Percentiles rank a stretch among this genome's conserved stretches.
Evolutionary conservation across 2,888 invertebrate genomes (phyloP).

Genomic region (Cantharis rustica): DNA sequence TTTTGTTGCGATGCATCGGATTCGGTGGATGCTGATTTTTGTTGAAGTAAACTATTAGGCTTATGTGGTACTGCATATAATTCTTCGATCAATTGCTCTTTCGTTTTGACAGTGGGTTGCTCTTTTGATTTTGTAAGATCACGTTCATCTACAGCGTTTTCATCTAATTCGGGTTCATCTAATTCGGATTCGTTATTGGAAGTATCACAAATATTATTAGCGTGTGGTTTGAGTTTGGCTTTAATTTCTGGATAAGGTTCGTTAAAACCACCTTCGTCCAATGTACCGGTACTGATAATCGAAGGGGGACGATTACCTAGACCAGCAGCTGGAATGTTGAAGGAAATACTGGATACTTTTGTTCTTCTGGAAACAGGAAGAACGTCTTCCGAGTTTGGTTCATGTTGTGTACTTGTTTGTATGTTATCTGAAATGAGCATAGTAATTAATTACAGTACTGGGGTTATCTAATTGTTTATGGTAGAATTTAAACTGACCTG

Average conservation of each 20-base stretch:
- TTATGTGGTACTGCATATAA: constrained; percentile 50
- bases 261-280: constrained; percentile 73
- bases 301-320: constrained; percentile 68
- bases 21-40: constrained; percentile 10
- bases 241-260: constrained; percentile 74
- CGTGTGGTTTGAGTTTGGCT: constrained; percentile 56
- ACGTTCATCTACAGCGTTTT: background rate
- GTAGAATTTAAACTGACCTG: constrained; percentile 54
- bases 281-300: constrained; percentile 64
- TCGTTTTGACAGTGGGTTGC: background rate
- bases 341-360: constrained; percentile 64
- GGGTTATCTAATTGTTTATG: background rate
- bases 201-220: constrained; percentile 19
- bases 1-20: constrained; percentile 11
- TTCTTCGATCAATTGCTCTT: constrained; percentile 43
- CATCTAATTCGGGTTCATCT: background rate
- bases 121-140: background rate
- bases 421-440: constrained; percentile 36
- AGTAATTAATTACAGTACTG: background rate
- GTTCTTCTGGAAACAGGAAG: constrained; percentile 56
- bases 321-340: constrained; percentile 68
- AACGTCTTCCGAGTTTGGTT: constrained; percentile 48
- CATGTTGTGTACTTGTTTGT: constrained; percentile 40
- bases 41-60: constrained; percentile 18
- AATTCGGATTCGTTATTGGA: background rate